phyloP scores from a whole-genome alignment of 2,888 invertebrate genomes.

The Reticulitermes lucifugus region DNA sequence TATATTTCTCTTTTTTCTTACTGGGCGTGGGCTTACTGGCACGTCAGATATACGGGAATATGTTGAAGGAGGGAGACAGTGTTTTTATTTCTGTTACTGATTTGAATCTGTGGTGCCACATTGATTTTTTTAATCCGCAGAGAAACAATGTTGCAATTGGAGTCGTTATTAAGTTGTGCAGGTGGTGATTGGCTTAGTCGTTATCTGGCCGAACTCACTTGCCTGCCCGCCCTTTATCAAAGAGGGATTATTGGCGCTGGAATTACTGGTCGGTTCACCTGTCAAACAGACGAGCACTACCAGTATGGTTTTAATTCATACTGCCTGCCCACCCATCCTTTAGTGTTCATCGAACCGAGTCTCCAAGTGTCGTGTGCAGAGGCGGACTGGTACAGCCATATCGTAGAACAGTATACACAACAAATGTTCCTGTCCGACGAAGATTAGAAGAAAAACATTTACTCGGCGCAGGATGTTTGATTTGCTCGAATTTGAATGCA shows the following conservation, averaged over 20 bases:
- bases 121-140: not conserved
- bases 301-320: slow-evolving; percentile 9
- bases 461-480: too few relatives aligned
- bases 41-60: too few relatives aligned
- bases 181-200: slow-evolving; percentile 15
- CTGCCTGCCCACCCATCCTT: not conserved
- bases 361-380: not conserved
- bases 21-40: too few relatives aligned
- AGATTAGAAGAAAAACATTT: too few relatives aligned
- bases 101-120: not conserved
- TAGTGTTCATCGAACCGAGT: slow-evolving; percentile 4
- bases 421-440: too few relatives aligned
- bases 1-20: too few relatives aligned
- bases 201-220: slow-evolving; percentile 14
- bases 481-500: too few relatives aligned
- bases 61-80: too few relatives aligned
- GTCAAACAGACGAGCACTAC: not conserved
- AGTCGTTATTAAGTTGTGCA: not conserved
- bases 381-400: not conserved
- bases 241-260: not conserved
- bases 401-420: too few relatives aligned
- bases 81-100: too few relatives aligned
- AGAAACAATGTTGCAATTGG: slow-evolving; percentile 7
- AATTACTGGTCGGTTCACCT: slow-evolving; percentile 25
- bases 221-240: not conserved